These are phyloP conservation scores for Phoebastria nigripes DNA, from an alignment of 2,797 vertebrate genomes.

Conservation along the genomic window DNA sequence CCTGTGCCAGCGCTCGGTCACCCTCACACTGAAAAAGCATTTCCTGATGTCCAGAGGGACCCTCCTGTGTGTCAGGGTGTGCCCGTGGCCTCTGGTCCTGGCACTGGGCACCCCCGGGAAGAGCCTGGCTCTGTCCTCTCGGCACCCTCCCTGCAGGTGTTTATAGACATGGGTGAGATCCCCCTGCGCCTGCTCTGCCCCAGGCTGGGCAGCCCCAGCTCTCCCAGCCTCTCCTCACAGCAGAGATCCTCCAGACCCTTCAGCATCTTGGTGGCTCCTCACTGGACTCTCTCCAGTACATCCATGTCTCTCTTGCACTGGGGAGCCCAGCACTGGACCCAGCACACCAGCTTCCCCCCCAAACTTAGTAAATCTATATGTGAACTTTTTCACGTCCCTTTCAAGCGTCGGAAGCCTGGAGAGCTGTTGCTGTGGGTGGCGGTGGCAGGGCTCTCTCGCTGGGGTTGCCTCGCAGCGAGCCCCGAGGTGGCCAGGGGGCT, in stretches of 20 bases:
- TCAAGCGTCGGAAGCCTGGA: fast-evolving
- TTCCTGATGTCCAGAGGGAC: not conserved
- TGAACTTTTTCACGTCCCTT: not conserved
- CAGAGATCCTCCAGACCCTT: not conserved
- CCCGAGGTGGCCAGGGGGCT: not conserved
- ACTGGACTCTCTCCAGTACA: not conserved
- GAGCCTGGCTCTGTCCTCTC: not conserved
- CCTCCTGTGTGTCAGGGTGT: not conserved
- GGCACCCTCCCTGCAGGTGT: not conserved
- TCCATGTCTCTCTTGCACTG: not conserved
- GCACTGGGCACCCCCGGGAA: not conserved
- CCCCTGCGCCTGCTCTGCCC: not conserved
- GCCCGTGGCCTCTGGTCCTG: not conserved
- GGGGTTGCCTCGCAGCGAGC: not conserved
- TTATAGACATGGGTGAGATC: not conserved
- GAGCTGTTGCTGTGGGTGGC: not conserved
- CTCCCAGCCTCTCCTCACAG: not conserved
- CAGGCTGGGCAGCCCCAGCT: not conserved
- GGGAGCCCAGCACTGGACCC: not conserved
- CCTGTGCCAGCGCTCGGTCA: not conserved
- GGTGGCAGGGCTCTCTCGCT: not conserved
- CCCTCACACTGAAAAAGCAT: not conserved
- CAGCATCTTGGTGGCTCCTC: not conserved
- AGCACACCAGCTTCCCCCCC: not conserved
- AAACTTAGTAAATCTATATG: not conserved